Evolutionary conservation across 1,140 invertebrate genomes (phyloP), one percentile per base, ranked within the genome.

Genomic region (Macrocentrus cingulum): DNA sequence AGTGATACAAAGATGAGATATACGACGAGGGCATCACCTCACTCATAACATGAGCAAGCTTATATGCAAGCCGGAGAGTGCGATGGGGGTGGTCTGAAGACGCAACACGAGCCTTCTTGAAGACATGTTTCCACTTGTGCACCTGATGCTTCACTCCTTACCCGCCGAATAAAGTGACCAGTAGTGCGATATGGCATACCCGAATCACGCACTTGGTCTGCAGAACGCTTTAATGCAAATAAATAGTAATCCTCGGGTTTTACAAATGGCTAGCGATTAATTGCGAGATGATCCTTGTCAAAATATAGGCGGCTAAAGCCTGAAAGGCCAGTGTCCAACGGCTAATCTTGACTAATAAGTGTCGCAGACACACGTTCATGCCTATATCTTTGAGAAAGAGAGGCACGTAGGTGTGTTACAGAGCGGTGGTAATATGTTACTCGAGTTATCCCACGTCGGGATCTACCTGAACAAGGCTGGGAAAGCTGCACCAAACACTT

Each of bases 261-360:
- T 62, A 67, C 65, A 68, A 74, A 74, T 66, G 66, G 67, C 70
- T 59, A 41, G 59, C 74, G 69, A 77, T 76, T 77, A 74, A 74
- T 77, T 74, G 64, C 50, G 45, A 76, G 75, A 76, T 75, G 74
- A 77, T 72, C 75, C 68, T 62, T 71, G 68, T 67, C 71, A 71
- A 72, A 72, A 72, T 71, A 74, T 66, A 70, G 66, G 61, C 63
- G 64, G 60, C 50, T 29, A 57, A 62, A 51, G 56, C 62, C 56
- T 46, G 46, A 39, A 59, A 50, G 61, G 62, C 63, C 65, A 66
- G 56, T 61, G 42, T 56, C 56, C 61, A 54, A 60, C 36, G 54
- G 65, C 66, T 77, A 77, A 77, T 74, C 75, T 75, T 77, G 75
- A 77, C 72, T 76, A 76, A 77, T 76, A 74, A 72, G 69, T 70